Percentiles rank a stretch among this genome's conserved stretches.
Evolutionary conservation across 92 coral and sea anemone species (phyloP).

Genomic region (Phenganax subtilis): DNA sequence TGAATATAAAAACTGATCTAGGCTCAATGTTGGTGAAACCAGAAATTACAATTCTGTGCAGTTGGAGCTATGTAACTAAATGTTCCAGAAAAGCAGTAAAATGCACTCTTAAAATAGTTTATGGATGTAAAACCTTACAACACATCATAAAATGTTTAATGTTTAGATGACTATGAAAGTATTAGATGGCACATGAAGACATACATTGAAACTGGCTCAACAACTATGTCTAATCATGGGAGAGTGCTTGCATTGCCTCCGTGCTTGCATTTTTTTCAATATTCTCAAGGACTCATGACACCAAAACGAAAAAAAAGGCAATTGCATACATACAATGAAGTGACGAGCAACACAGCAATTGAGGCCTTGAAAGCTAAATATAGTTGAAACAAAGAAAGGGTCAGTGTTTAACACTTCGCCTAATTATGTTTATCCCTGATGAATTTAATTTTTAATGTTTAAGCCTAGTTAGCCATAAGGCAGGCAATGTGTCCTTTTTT

Average conservation of each 20-base stretch:
- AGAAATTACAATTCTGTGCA: too few relatives aligned
- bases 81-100: too few relatives aligned
- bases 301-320: not conserved
- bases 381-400: not conserved
- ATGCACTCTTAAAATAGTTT: too few relatives aligned
- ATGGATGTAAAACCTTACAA: too few relatives aligned
- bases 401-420: not conserved
- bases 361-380: not conserved
- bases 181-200: not conserved
- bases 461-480: not conserved
- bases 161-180: slow-evolving; percentile 8
- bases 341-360: not conserved
- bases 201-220: not conserved
- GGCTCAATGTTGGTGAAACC: too few relatives aligned
- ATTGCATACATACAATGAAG: not conserved
- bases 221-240: not conserved
- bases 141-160: too few relatives aligned
- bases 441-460: not conserved
- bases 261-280: not conserved
- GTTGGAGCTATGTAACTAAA: too few relatives aligned
- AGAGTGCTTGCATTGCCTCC: not conserved
- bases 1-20: too few relatives aligned
- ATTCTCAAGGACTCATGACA: not conserved
- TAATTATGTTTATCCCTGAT: too few relatives aligned
- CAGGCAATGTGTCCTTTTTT: not conserved